Percentiles rank a stretch among this genome's conserved stretches.
These are phyloP conservation scores for Tinea pellionella DNA, from an alignment of 2,888 invertebrate genomes.

Conservation along the genomic window DNA sequence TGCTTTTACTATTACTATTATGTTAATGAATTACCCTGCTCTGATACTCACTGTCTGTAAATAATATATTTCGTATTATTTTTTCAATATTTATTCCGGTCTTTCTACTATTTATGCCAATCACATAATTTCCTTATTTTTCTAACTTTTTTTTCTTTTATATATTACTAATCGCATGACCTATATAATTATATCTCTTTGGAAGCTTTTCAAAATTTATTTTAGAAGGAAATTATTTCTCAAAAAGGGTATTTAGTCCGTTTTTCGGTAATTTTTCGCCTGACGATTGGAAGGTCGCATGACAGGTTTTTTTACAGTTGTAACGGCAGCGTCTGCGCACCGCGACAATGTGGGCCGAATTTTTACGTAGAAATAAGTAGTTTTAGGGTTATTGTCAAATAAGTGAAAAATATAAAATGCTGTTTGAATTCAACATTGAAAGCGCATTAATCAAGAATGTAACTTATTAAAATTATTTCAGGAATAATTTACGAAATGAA, in stretches of 20 bases:
- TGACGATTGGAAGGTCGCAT: constrained; percentile 52
- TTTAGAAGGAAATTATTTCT: not conserved
- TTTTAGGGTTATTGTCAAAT: not conserved
- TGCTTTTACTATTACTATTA: too few species aligned
- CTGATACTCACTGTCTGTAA: constrained; percentile 28
- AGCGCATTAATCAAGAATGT: not conserved
- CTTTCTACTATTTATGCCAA: constrained; percentile 52
- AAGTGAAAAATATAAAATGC: not conserved
- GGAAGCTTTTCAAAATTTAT: too few species aligned
- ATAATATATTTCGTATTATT: too few species aligned
- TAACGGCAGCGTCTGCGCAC: constrained; percentile 37
- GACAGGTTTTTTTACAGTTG: constrained; percentile 65
- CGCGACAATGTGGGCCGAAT: constrained; percentile 10
- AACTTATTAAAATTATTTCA: too few species aligned
- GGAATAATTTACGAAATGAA: too few species aligned
- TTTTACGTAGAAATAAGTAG: constrained; percentile 7
- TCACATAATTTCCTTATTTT: constrained; percentile 52
- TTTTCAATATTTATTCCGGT: not conserved
- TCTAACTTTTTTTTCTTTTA: constrained; percentile 26
- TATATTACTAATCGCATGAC: constrained; percentile 46
- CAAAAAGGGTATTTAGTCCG: not conserved
- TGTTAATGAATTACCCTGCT: too few species aligned
- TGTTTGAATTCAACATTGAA: too few species aligned
- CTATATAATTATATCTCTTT: not conserved
- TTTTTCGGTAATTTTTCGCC: constrained; percentile 39